A percentile compares a stretch with the other conserved stretches of the same genome.
These are phyloP conservation scores for Protobothrops flavoviridis DNA, from an alignment of 2,113 vertebrate genomes.

Conservation along the genomic window DNA sequence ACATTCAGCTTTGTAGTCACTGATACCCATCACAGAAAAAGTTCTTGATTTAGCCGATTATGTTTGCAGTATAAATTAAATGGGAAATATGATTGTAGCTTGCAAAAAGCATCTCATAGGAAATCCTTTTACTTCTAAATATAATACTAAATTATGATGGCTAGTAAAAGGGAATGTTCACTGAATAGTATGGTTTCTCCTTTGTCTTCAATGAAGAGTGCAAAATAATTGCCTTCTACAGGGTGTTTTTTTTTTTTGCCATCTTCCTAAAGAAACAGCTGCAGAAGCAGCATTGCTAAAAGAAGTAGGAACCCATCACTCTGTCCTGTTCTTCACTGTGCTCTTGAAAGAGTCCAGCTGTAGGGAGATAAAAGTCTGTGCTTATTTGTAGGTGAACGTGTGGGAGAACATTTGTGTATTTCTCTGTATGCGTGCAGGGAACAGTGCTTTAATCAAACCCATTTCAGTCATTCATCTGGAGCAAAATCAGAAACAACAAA, in stretches of 20 bases:
- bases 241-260: background rate
- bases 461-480: background rate
- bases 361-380: background rate
- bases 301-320: background rate
- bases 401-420: background rate
- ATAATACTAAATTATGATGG: slow-evolving; percentile 21
- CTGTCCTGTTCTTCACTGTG: background rate
- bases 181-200: background rate
- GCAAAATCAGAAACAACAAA: background rate
- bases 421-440: background rate
- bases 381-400: background rate
- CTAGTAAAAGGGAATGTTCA: background rate
- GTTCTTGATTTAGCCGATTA: slow-evolving; percentile 34
- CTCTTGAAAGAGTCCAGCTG: background rate
- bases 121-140: slow-evolving; percentile 27
- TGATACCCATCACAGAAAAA: slow-evolving; percentile 39
- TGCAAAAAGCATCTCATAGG: slow-evolving; percentile 32
- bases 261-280: background rate
- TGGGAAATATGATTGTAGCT: slow-evolving; percentile 16
- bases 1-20: slow-evolving; percentile 17
- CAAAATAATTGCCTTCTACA: background rate
- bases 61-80: slow-evolving; percentile 42
- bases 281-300: background rate
- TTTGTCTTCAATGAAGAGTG: background rate
- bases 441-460: background rate